These are phyloP conservation scores for Microctenopoma stevenorrisi DNA, from an alignment of 2,797 vertebrate genomes.

Conservation along the genomic window DNA sequence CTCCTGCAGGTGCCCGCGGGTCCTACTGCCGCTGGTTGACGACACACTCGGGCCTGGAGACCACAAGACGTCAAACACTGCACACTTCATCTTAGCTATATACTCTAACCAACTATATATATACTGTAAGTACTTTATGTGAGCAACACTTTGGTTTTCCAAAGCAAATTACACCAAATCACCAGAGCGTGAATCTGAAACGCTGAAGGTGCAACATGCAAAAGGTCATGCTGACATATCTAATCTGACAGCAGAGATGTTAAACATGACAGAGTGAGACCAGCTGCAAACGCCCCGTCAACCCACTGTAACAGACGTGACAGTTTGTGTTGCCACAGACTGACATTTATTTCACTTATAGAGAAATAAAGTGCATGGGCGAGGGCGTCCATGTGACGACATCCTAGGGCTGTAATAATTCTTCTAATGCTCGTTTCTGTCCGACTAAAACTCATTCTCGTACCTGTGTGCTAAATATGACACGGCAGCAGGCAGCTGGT, in stretches of 20 bases:
- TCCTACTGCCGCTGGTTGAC: no score
- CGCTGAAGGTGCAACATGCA: constrained; percentile 28
- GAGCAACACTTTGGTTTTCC: constrained; percentile 36
- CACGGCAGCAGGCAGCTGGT: not conserved
- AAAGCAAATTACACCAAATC: constrained; percentile 19
- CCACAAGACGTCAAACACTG: no score
- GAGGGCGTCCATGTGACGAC: not conserved
- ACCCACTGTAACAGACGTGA: constrained; percentile 14
- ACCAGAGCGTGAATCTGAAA: constrained; percentile 53
- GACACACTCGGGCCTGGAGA: no score
- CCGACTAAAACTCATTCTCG: not conserved
- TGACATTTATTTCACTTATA: not conserved
- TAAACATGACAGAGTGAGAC: constrained; percentile 39
- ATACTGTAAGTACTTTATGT: constrained; percentile 2
- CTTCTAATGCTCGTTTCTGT: not conserved
- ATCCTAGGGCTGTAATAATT: not conserved
- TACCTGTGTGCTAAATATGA: not conserved
- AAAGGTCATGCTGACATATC: constrained; percentile 48
- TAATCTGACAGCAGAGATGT: constrained; percentile 46
- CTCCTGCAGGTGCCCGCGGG: no score
- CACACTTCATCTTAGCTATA: no score
- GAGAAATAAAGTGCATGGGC: no score
- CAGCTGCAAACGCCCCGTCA: constrained; percentile 38
- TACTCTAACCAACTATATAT: no score
- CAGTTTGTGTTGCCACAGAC: constrained; percentile 16